phyloP scores from a whole-genome alignment of 2,888 invertebrate species.

The Acrobasis suavella region DNA sequence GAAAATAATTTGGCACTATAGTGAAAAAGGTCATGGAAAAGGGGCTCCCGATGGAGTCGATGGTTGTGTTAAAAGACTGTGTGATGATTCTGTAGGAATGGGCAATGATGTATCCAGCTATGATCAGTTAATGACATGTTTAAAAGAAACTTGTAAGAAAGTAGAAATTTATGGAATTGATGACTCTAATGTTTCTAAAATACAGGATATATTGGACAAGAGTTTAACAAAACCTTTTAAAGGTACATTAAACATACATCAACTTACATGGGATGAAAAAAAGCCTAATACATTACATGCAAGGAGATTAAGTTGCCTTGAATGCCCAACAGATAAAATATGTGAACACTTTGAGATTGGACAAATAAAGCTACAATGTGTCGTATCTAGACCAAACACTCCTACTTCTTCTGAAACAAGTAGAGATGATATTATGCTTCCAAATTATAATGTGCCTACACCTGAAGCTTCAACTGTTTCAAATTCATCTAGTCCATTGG shows the following conservation, averaged over 20 bases:
- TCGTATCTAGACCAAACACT: neutral
- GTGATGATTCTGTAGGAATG: conserved; percentile 14
- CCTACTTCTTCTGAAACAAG: neutral
- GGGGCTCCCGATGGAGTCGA: conserved; percentile 25
- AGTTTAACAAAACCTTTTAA: conserved; percentile 23
- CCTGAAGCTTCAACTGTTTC: neutral
- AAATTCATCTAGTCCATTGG: neutral
- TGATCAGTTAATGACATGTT: conserved; percentile 22
- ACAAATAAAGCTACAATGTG: conserved; percentile 1
- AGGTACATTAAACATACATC: conserved; percentile 15
- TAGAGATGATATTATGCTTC: neutral
- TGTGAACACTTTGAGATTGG: conserved; percentile 19
- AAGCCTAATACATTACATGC: conserved; percentile 18
- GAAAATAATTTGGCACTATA: conserved; percentile 21
- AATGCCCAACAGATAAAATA: conserved; percentile 12
- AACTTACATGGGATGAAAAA: conserved; percentile 15
- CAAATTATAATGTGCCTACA: neutral
- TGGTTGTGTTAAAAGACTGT: conserved; percentile 20
- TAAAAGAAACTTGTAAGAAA: conserved; percentile 23
- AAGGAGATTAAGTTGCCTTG: conserved; percentile 18
- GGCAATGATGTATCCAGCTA: conserved; percentile 18
- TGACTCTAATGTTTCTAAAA: conserved; percentile 23
- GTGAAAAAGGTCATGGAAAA: conserved; percentile 24
- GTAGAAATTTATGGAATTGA: conserved; percentile 25
- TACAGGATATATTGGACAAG: conserved; percentile 18